Conservation (phyloP, 2,113 vertebrate species). For the Oryctolagus cuniculus region mOryCun1.1 NC_091441.1:2442501-2443000, state of each 20-base stretch:
- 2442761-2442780: conserved; percentile 51
- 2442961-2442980: not conserved
- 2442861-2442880: accelerated
- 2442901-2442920: not conserved
- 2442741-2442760: not conserved
- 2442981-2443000: not conserved
- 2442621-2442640: not conserved
- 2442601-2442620: accelerated
- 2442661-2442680: not conserved
- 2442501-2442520: not conserved
- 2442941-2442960: not conserved
- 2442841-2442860: not conserved
- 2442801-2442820: not conserved
- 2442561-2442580: not conserved
- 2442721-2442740: not conserved
- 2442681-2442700: not conserved
- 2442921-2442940: not conserved
- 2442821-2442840: not conserved
- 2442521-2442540: not conserved
- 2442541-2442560: conserved; percentile 11
- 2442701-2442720: not conserved
- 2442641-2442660: not conserved
- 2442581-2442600: not conserved
- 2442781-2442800: not conserved
- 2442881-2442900: not conserved